Percentiles rank a stretch among this genome's conserved stretches.
Evolutionary conservation across 2,113 vertebrate genomes (phyloP).

Genomic region (Miniopterus natalensis): DNA sequence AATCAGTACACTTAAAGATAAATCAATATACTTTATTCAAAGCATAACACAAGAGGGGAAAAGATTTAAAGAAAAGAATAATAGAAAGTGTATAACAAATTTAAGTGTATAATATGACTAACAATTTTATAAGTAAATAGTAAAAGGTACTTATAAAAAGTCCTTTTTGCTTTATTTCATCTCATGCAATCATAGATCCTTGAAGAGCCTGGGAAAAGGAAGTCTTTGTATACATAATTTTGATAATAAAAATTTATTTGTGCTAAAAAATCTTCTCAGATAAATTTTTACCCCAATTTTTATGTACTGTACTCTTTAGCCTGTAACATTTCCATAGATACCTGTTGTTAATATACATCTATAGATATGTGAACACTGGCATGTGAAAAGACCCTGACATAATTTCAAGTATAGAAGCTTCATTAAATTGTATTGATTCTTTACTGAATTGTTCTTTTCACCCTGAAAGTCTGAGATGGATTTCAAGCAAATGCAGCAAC

Average conservation of each 20-base stretch:
- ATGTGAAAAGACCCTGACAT: background rate
- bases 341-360: background rate
- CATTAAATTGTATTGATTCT: slow-evolving; percentile 64
- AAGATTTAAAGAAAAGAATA: no score
- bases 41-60: no score
- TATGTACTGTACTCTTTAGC: background rate
- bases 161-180: background rate
- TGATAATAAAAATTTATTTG: background rate
- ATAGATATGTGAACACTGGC: background rate
- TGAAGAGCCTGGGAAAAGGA: background rate
- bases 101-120: background rate
- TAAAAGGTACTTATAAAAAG: background rate
- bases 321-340: background rate
- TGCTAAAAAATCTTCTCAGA: background rate
- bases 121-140: background rate
- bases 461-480: slow-evolving; percentile 67
- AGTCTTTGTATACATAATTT: background rate
- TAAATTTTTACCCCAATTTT: background rate
- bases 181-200: background rate
- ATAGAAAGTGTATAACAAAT: background rate
- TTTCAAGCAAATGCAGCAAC: slow-evolving; percentile 68
- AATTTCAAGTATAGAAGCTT: slow-evolving; percentile 31
- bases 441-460: slow-evolving; percentile 70
- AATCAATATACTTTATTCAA: no score
- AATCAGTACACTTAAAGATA: no score